These are phyloP conservation scores for Pharmacophagus antenor DNA, from an alignment of 2,888 invertebrate species.

Conservation along the genomic window DNA sequence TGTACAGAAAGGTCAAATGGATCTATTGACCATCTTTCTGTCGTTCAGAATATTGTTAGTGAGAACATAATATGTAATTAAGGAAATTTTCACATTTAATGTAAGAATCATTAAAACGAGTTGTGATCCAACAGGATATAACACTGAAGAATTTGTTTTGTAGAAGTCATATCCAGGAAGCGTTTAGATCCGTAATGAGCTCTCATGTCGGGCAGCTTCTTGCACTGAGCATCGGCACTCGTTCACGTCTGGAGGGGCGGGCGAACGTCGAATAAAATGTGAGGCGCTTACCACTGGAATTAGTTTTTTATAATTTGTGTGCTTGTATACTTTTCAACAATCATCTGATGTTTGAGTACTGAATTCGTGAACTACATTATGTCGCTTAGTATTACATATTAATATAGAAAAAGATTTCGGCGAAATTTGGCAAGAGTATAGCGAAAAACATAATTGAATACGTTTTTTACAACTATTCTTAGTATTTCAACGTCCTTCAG, in stretches of 20 bases:
- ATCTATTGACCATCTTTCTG: too few relatives aligned
- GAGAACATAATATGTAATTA: too few relatives aligned
- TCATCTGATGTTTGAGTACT: background rate
- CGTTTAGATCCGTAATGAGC: slow-evolving; percentile 37
- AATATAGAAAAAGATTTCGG: background rate
- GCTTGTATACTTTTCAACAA: slow-evolving; percentile 31
- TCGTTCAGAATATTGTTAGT: too few relatives aligned
- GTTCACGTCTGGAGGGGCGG: slow-evolving; percentile 59
- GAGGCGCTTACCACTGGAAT: slow-evolving; percentile 50
- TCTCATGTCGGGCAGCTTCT: slow-evolving; percentile 59
- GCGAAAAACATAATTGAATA: slow-evolving; percentile 3
- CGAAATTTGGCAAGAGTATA: background rate
- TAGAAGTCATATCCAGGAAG: slow-evolving; percentile 34
- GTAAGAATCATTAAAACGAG: too few relatives aligned
- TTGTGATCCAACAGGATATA: too few relatives aligned
- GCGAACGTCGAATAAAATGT: slow-evolving; percentile 60
- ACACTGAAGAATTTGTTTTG: background rate
- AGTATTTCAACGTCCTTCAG: slow-evolving; percentile 12
- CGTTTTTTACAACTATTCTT: background rate
- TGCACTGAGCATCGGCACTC: slow-evolving; percentile 72
- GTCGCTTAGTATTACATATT: slow-evolving; percentile 15
- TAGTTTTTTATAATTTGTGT: slow-evolving; percentile 46
- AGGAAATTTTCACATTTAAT: too few relatives aligned
- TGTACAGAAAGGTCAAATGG: too few relatives aligned
- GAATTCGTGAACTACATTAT: slow-evolving; percentile 36